Evolutionary conservation across 2,113 vertebrate genomes (phyloP), one percentile per base, ranked within the genome.

Genomic region (Perognathus longimembris): DNA sequence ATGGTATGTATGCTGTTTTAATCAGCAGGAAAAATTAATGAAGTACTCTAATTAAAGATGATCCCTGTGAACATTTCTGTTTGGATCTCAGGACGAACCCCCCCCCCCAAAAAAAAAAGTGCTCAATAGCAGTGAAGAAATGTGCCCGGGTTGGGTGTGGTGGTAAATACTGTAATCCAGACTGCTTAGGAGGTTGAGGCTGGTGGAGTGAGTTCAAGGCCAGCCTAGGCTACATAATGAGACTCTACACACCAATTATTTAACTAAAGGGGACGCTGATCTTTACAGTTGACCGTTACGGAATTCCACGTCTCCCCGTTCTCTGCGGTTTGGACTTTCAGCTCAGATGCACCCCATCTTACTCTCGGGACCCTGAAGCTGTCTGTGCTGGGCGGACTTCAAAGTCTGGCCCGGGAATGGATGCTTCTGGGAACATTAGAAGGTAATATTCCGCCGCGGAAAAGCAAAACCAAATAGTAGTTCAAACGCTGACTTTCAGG

Each of bases 401-500:
- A 61, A 34, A 66, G 36, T 83, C 73, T 54, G 67, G 57, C 57
- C 59, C 67, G 77, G 76, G 71, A 34, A 36, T 45, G 45, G 11
- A 73, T 83, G 57, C 34, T 89, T 84, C 3, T n/a, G 63, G 34
- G n/a, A 32, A 3, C 79, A 57, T 90, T 66, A 74, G n/a, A 42
- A 83, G 40, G 74, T 87, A 70, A 64, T 94, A 87, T 69, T 85
- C 54, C 79, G 15, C 59, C 40, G 26, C 9, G 73, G 50, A 78
- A 82, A 93, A 91, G 77, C 89, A 94, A 92, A 74, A 85, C 42
- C 67, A 94, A 86, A 90, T 63, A 45, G 26, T 22, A 75, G 69
- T 83, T 88, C 89, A 91, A 87, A 89, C 83, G 83, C 36, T 82
- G 57, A 81, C 79, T 93, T 86, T 74, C 36, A 94, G n/a, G 50